phyloP scores from a whole-genome alignment of 2,113 vertebrate species.

The Lepisosteus osseus region DNA sequence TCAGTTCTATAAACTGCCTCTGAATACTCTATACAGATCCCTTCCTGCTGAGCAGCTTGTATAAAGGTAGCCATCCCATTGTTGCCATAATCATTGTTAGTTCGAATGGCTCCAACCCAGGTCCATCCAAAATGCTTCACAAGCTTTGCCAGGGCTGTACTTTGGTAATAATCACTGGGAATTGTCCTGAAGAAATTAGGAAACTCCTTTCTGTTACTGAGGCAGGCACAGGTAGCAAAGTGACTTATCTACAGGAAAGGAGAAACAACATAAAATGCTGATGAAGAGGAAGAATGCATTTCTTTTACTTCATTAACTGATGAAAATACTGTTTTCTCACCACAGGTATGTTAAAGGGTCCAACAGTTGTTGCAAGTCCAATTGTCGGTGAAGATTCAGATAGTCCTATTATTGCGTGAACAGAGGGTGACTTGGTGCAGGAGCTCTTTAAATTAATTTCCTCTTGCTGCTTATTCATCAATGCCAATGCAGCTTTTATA shows the following conservation, averaged over 20 bases:
- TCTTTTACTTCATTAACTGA: too few relatives aligned
- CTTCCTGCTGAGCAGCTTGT: slow-evolving; percentile 50
- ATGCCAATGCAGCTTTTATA: slow-evolving; percentile 38
- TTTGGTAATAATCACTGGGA: slow-evolving; percentile 69
- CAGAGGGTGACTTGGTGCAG: slow-evolving; percentile 35
- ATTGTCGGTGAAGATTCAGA: slow-evolving; percentile 45
- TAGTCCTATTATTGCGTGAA: slow-evolving; percentile 42
- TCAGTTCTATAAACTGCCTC: slow-evolving; percentile 60
- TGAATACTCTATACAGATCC: slow-evolving; percentile 64
- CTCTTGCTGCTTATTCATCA: slow-evolving; percentile 40
- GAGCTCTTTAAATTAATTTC: slow-evolving; percentile 14
- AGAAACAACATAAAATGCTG: background rate
- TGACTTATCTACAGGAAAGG: slow-evolving; percentile 58
- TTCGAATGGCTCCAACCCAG: slow-evolving; percentile 67
- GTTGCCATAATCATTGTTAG: slow-evolving; percentile 69
- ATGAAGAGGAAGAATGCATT: too few relatives aligned
- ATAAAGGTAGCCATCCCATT: slow-evolving; percentile 66
- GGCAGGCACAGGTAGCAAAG: slow-evolving; percentile 68
- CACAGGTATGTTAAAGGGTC: slow-evolving; percentile 45
- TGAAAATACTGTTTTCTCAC: slow-evolving; percentile 19
- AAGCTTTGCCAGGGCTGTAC: slow-evolving; percentile 63
- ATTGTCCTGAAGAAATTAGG: slow-evolving; percentile 70
- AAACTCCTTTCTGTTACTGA: slow-evolving; percentile 62
- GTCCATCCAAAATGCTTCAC: slow-evolving; percentile 68
- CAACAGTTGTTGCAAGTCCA: slow-evolving; percentile 39